Evolutionary conservation across 30 jellyfish, hydroid and myxozoan genomes (phyloP).

Genomic region (Cassiopea xamachana): DNA sequence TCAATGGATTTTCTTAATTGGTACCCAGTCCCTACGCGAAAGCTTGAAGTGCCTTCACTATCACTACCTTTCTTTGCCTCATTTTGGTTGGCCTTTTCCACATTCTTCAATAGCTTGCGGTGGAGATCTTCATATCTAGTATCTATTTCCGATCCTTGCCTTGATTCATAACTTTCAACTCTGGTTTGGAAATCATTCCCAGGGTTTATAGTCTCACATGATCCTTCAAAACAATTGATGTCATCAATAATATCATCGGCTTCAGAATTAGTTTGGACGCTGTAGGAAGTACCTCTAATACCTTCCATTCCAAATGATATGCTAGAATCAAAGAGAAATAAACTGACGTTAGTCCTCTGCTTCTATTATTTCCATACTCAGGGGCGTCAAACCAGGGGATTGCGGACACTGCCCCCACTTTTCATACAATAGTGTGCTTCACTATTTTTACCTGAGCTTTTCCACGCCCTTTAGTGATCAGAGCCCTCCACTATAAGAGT

Average conservation of each 20-base stretch:
- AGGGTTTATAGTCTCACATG: neutral
- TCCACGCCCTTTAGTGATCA: too few species aligned
- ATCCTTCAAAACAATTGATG: neutral
- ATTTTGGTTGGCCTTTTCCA: neutral
- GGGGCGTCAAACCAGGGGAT: too few species aligned
- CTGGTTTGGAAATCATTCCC: too few species aligned
- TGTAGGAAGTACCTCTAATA: neutral
- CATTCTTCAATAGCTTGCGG: slow-evolving; percentile 10
- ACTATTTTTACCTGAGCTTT: too few species aligned
- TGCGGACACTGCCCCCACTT: too few species aligned
- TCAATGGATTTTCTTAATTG: neutral
- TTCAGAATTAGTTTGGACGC: neutral
- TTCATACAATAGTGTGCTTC: too few species aligned
- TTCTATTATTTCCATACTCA: too few species aligned
- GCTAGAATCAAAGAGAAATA: neutral
- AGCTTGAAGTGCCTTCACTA: neutral
- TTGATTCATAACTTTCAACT: too few species aligned
- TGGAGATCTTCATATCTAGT: neutral
- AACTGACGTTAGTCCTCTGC: too few species aligned
- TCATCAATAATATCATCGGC: neutral
- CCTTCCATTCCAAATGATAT: neutral
- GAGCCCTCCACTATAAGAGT: too few species aligned
- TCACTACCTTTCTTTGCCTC: neutral
- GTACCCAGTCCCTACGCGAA: neutral
- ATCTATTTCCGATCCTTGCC: too few species aligned